A percentile compares a stretch with the other conserved stretches of the same genome.
Conservation (phyloP, 2,113 vertebrate species). For the Tragulus kanchil region DNA sequence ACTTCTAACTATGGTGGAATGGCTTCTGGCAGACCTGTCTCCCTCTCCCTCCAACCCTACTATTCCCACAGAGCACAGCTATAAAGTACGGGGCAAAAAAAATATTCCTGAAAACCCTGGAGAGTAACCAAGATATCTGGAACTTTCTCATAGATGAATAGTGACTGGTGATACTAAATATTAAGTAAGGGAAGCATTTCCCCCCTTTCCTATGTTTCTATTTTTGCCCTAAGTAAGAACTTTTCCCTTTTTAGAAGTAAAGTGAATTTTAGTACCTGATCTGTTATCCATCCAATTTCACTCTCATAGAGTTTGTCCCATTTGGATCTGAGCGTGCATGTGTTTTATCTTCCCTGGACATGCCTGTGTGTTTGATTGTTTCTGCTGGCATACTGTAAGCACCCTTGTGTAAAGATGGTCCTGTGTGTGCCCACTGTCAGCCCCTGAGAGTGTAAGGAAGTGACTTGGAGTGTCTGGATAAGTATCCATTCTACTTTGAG, state of each 20-base stretch:
- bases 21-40: background rate
- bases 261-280: rapidly evolving
- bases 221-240: background rate
- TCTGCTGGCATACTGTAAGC: background rate
- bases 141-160: no score
- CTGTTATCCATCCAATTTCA: background rate
- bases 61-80: background rate
- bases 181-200: background rate
- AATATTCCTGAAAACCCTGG: background rate
- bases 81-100: background rate
- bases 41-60: rapidly evolving
- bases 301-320: rapidly evolving
- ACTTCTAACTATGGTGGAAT: background rate
- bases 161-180: background rate
- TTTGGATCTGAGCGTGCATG: no score
- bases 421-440: background rate
- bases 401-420: background rate
- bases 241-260: background rate
- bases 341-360: no score
- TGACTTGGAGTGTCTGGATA: background rate
- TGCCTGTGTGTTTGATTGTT: background rate
- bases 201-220: background rate
- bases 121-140: background rate
- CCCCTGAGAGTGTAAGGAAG: no score
- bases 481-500: background rate